A percentile compares a stretch with the other conserved stretches of the same genome.
These are phyloP conservation scores for Hyla sarda DNA, from an alignment of 2,113 vertebrate species.

Conservation along the genomic window DNA sequence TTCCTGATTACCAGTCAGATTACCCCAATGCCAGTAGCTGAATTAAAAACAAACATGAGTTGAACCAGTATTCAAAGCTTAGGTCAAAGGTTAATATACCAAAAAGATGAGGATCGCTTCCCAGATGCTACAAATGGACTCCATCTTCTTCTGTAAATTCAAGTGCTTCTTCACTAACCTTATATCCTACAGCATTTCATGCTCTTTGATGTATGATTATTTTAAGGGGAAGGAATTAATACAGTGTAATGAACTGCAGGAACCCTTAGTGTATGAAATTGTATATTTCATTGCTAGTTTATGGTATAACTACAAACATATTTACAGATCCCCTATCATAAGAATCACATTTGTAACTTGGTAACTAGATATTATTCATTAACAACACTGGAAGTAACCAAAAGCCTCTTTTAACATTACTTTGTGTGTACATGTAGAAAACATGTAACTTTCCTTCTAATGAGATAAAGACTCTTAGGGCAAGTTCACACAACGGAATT, in stretches of 20 bases:
- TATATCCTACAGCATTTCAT: neutral
- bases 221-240: neutral
- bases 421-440: too few relatives aligned
- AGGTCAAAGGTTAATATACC: constrained; percentile 47
- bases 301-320: neutral
- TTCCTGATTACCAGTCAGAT: constrained; percentile 30
- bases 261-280: neutral
- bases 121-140: constrained; percentile 33
- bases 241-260: neutral
- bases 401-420: neutral
- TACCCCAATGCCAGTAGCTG: constrained; percentile 39
- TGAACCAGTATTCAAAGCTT: neutral
- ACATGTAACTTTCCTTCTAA: too few relatives aligned
- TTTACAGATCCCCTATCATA: neutral
- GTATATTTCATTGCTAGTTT: neutral
- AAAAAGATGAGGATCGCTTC: constrained; percentile 28
- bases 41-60: constrained; percentile 38
- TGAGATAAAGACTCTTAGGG: too few relatives aligned
- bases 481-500: too few relatives aligned
- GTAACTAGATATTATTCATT: neutral
- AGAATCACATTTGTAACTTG: neutral
- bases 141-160: constrained; percentile 6
- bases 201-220: neutral
- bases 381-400: neutral
- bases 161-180: constrained; percentile 17